Percentiles rank a stretch among this genome's conserved stretches.
Evolutionary conservation across 1,140 invertebrate species (phyloP).

Genomic region (Mycetomoellerius zeteki): DNA sequence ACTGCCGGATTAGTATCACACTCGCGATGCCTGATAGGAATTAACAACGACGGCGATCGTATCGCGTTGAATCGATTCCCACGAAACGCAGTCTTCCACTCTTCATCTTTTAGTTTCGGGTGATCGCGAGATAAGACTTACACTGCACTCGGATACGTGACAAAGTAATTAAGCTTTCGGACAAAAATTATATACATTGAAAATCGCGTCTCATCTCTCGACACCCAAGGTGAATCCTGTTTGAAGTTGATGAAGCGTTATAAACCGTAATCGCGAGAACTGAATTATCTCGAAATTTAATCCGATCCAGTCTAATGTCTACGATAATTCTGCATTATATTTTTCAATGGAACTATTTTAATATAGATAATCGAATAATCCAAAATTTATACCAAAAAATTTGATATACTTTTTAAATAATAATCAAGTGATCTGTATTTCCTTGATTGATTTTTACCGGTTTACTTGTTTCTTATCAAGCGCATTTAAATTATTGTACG

Average conservation of each 20-base stretch:
- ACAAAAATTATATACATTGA: conserved; percentile 42
- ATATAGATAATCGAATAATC: not conserved
- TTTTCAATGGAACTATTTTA: not conserved
- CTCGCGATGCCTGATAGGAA: conserved; percentile 71
- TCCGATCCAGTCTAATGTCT: not conserved
- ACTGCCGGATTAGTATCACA: conserved; percentile 77
- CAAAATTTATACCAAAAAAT: not conserved
- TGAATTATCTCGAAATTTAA: not conserved
- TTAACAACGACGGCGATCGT: conserved; percentile 71
- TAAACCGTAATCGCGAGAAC: not conserved
- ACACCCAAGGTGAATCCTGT: not conserved
- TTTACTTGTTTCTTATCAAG: not conserved
- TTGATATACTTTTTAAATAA: not conserved
- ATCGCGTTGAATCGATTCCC: conserved; percentile 72
- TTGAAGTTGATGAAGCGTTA: not conserved
- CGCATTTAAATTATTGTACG: not conserved
- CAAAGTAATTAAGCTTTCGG: conserved; percentile 51
- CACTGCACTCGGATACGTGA: conserved; percentile 28
- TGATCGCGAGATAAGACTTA: conserved; percentile 51
- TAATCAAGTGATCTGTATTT: not conserved
- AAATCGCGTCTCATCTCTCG: conserved; percentile 20
- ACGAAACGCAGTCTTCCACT: conserved; percentile 36
- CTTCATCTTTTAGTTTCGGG: conserved; percentile 42
- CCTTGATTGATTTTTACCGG: not conserved
- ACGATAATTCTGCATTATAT: not conserved